Evolutionary conservation across 2,113 vertebrate species (phyloP), one percentile per base, ranked within the genome.

Genomic region (Rhinopomastus cyanomelas): DNA sequence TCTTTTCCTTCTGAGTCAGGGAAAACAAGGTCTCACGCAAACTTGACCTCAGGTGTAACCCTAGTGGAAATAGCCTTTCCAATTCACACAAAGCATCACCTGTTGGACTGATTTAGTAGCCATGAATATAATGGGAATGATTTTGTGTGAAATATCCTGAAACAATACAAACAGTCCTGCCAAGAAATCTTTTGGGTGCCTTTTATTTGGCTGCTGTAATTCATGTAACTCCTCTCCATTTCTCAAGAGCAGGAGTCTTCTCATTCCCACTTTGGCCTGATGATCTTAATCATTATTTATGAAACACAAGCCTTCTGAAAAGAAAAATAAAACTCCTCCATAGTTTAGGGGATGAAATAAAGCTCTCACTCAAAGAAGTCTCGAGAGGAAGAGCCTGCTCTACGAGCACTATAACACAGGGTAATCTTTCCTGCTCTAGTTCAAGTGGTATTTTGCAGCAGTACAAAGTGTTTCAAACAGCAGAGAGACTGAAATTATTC

Each of bases 381-480:
- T 80, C 76, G 67, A 64, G 80, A 81, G 80, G 78, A 39, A 84
- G n/a, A 89, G 62, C 16, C 37, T 81, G 36, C 11, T 86, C 61
- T 88, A 74, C 52, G 82, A 85, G 49, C 23, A 84, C n/a, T 22
- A 74, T 52, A 87, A 44, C 6, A 73, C 71, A 89, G 80, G 22
- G 34, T 80, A 89, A 83, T 89, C 8, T 82, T 85, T 89, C 46
- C 77, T 74, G 85, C 82, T 74, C 67, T 71, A 89, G 57, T 52
- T 61, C 72, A 78, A 94, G 44, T 80, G 34, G 48, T 89, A 37
- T 74, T 89, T 92, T 78, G 39, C 32, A 81, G 30, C 30, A 27
- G 39, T 77, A 57, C 30, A 39, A 4, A 53, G 23, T 53, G 32
- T 81, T 88, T 75, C 39, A 93, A 94, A 83, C 75, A 11, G n/a